A percentile compares a stretch with the other conserved stretches of the same genome.
Evolutionary conservation across 2,888 invertebrate genomes (phyloP).

Genomic region (Agonopterix subpropinquella): DNA sequence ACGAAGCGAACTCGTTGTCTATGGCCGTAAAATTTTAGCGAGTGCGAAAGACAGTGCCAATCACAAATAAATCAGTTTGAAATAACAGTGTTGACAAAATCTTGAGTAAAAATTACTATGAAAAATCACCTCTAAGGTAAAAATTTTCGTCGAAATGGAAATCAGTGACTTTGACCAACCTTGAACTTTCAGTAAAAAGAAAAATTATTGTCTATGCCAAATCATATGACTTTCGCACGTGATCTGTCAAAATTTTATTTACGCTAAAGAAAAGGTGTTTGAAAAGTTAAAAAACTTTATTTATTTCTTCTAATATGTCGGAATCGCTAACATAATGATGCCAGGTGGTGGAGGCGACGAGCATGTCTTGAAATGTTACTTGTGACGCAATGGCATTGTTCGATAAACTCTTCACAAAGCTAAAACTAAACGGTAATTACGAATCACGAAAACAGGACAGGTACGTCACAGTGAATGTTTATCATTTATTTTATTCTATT

Average conservation of each 20-base stretch:
- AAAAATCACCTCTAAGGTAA: too few species aligned
- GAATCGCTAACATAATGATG: slow-evolving; percentile 24
- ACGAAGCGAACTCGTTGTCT: too few species aligned
- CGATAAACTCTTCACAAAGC: slow-evolving; percentile 82
- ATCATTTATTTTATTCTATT: slow-evolving; percentile 55
- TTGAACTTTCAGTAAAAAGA: slow-evolving; percentile 34
- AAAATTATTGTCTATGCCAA: slow-evolving; percentile 45
- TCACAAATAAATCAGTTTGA: too few species aligned
- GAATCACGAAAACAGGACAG: slow-evolving; percentile 63
- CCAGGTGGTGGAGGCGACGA: slow-evolving; percentile 27
- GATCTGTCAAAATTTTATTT: slow-evolving; percentile 56
- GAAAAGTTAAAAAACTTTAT: slow-evolving; percentile 5
- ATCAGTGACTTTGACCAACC: slow-evolving; percentile 12
- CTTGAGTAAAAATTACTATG: too few species aligned
- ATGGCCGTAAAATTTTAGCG: too few species aligned
- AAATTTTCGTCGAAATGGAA: too few species aligned
- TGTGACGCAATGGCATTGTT: slow-evolving; percentile 82
- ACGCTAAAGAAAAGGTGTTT: slow-evolving; percentile 12
- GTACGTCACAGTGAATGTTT: slow-evolving; percentile 58
- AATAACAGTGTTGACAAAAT: too few species aligned
- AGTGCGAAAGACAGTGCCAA: too few species aligned
- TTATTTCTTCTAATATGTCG: slow-evolving; percentile 10
- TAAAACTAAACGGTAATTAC: slow-evolving; percentile 61
- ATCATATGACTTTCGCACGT: slow-evolving; percentile 71
- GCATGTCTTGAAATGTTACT: slow-evolving; percentile 45